A percentile compares a stretch with the other conserved stretches of the same genome.
Evolutionary conservation across 2,888 invertebrate genomes (phyloP).

Genomic region (Eurytoma adleriae): DNA sequence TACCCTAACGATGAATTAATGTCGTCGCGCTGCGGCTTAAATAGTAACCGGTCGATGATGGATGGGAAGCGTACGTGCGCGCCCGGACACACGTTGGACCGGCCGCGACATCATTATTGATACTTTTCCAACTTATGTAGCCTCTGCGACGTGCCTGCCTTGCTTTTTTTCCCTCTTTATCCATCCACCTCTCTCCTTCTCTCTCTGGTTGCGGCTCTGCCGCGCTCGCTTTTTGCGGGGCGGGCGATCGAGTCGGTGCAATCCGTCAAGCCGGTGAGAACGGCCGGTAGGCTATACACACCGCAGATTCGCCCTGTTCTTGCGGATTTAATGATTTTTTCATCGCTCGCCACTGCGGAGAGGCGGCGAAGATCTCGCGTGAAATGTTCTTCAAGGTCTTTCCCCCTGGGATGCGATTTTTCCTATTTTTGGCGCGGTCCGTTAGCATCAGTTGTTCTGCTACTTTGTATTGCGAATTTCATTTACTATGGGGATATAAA

Average conservation of each 20-base stretch:
- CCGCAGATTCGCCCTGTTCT: background rate
- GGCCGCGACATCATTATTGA: conserved; percentile 47
- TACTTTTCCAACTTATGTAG: conserved; percentile 30
- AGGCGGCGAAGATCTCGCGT: too few relatives aligned
- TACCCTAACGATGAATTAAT: conserved; percentile 74
- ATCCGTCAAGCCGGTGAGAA: background rate
- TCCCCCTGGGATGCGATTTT: too few relatives aligned
- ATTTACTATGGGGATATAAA: too few relatives aligned
- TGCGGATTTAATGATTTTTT: background rate
- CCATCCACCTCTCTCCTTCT: background rate
- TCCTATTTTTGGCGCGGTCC: too few relatives aligned
- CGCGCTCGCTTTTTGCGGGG: background rate
- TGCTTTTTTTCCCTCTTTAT: too few relatives aligned
- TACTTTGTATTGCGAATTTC: too few relatives aligned
- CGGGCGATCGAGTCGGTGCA: background rate
- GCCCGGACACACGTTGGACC: background rate
- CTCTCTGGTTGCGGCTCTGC: background rate
- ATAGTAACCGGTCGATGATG: conserved; percentile 75
- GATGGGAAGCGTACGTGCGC: conserved; percentile 66
- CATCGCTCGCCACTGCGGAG: too few relatives aligned
- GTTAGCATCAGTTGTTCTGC: too few relatives aligned
- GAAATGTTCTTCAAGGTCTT: too few relatives aligned
- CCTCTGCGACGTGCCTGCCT: background rate
- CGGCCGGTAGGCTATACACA: background rate
- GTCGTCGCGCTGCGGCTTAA: conserved; percentile 75